A percentile compares a stretch with the other conserved stretches of the same genome.
Conservation (phyloP, 1,140 invertebrate genomes). For the Babylonia areolata region DNA sequence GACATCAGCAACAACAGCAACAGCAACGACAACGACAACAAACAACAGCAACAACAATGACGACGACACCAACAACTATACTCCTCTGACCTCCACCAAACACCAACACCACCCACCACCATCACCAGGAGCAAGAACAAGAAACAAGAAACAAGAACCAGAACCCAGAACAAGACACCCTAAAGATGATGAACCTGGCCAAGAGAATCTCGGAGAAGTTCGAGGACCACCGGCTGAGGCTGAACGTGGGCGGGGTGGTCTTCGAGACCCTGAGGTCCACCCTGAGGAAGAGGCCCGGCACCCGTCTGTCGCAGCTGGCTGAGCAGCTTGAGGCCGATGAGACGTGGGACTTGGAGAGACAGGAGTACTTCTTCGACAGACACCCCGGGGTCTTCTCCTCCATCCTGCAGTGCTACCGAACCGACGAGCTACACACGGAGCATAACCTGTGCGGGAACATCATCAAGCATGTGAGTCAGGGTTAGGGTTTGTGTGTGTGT, state of each 20-base stretch:
- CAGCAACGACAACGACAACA: no score
- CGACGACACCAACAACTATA: background rate
- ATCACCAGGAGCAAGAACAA: background rate
- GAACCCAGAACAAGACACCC: background rate
- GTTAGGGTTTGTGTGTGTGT: no score
- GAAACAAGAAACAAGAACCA: background rate
- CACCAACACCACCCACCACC: background rate
- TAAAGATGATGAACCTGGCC: constrained; percentile 14
- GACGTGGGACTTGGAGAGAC: constrained; percentile 96
- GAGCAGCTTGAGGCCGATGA: constrained; percentile 83
- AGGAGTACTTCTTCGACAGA: constrained; percentile 99
- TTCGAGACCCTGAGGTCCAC: constrained; percentile 96
- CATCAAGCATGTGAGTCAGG: constrained; percentile 86
- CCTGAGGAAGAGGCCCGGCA: constrained; percentile 95
- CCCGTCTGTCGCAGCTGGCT: constrained; percentile 90
- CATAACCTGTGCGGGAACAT: constrained; percentile 98
- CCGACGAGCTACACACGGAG: constrained; percentile 98
- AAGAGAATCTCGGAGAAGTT: constrained; percentile 22
- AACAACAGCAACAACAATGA: no score
- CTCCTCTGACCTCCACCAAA: background rate
- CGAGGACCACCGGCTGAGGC: constrained; percentile 95
- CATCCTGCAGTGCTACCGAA: constrained; percentile 92
- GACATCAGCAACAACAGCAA: background rate
- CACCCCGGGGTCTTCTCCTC: constrained; percentile 98
- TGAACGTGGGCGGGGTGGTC: constrained; percentile 98